Evolutionary conservation across 2,113 vertebrate genomes (phyloP).

Genomic region (Cricetomys ansorgei): DNA sequence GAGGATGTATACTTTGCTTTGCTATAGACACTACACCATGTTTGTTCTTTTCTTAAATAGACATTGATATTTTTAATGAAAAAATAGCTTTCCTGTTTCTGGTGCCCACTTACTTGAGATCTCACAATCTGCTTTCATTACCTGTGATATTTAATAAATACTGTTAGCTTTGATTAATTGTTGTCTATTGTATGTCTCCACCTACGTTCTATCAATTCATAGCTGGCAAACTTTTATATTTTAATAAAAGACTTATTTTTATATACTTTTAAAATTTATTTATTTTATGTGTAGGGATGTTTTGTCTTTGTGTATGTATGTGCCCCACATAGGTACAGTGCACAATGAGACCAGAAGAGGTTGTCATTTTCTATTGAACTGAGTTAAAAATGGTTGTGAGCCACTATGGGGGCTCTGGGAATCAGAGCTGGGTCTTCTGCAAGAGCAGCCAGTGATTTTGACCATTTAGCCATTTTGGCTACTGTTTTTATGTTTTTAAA

Average conservation of each 20-base stretch:
- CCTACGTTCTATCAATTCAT: not conserved
- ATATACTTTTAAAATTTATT: not conserved
- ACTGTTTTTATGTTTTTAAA: not conserved
- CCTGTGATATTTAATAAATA: not conserved
- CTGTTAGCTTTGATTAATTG: too few relatives aligned
- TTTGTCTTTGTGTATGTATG: not conserved
- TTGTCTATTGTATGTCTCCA: not conserved
- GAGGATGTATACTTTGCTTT: not conserved
- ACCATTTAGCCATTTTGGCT: not conserved
- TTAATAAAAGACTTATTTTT: not conserved
- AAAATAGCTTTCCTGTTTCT: not conserved
- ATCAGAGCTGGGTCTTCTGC: not conserved
- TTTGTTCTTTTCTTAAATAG: not conserved
- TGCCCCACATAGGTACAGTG: not conserved
- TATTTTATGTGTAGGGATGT: not conserved
- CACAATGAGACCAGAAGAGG: too few relatives aligned
- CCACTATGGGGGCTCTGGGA: too few relatives aligned
- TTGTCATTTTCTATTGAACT: not conserved
- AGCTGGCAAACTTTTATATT: rapidly evolving
- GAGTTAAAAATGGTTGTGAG: not conserved
- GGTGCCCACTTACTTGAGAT: not conserved
- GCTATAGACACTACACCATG: not conserved
- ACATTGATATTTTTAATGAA: not conserved
- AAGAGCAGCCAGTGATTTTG: not conserved
- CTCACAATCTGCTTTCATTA: not conserved